Evolutionary conservation across 1,140 invertebrate genomes (phyloP), one percentile per base, ranked within the genome.

Genomic region (Cylas formicarius): DNA sequence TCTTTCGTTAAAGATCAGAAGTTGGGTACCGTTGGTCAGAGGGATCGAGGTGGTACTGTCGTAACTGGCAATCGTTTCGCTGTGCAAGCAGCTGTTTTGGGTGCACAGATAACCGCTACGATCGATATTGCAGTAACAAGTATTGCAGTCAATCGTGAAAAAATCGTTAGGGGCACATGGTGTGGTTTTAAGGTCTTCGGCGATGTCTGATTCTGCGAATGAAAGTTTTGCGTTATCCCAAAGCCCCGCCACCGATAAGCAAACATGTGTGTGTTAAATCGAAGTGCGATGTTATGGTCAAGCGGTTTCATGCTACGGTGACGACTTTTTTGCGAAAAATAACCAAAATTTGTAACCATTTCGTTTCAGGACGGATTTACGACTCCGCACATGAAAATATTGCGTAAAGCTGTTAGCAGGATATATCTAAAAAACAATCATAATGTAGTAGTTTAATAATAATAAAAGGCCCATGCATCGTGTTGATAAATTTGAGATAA

Each of bases 121-220:
- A 28, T 72, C 70, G 20, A 63, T 44, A 48, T 69, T 68, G 44
- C 72, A 74, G n/a, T 63, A 60, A 39, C 72, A 74, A 54, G 62
- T 69, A 35, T 74, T 74, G 53, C 72, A 74, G 24, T 71, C 69
- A 38, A 71, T 23, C 44, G 69, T 66, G 44, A 72, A 72, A 0
- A 67, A 62, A 42, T 69, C 66, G 33, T 67, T 56, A 0, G 71
- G 70, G 10, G 61, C 60, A 56, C 71, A 73, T 2, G 55, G 46
- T 18, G 54, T 58, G 28, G 48, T 49, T 22, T 44, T 55, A 13
- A 55, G 35, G 22, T 55, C 53, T 7, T 42, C 41, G 9, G 47
- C 53, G 7, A 52, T 40, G 18, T 45, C 50, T 24, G 50, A 37
- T 26, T 45, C 53, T 55, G 35, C 27, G 7, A 6, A 38, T 39